Percentiles rank a stretch among this genome's conserved stretches.
Evolutionary conservation across 2,113 vertebrate species (phyloP).

Genomic region (Synchiropus splendidus): DNA sequence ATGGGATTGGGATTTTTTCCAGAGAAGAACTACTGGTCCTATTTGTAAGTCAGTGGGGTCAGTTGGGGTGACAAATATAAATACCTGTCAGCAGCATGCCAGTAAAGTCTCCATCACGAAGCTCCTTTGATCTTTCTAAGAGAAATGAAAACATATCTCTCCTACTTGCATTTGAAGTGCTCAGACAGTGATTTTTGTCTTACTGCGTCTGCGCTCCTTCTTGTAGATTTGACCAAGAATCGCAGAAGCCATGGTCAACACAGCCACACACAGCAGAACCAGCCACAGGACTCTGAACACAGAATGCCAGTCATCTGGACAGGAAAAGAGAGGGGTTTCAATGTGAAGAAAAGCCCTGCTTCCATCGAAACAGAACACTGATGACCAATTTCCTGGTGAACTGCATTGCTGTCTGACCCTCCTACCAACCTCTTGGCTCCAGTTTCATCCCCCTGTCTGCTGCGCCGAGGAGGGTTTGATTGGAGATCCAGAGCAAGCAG

Average conservation of each 20-base stretch:
- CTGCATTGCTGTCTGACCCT: slow-evolving; percentile 1
- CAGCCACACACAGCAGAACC: slow-evolving; percentile 34
- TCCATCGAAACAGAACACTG: background rate
- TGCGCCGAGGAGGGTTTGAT: slow-evolving; percentile 29
- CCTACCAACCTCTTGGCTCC: slow-evolving; percentile 38
- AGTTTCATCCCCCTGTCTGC: slow-evolving; percentile 18
- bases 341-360: too few relatives aligned
- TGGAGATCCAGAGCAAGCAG: slow-evolving; percentile 49
- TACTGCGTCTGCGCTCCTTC: slow-evolving; percentile 8
- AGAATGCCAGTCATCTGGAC: slow-evolving; percentile 38
- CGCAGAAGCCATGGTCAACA: slow-evolving; percentile 23
- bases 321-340: background rate
- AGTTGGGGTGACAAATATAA: background rate
- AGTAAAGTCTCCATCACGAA: background rate
- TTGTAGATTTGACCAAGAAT: slow-evolving; percentile 23
- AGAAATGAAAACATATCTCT: slow-evolving; percentile 3
- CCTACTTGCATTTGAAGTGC: background rate
- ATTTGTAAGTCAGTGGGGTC: too few relatives aligned
- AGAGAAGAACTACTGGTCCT: too few relatives aligned
- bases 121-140: slow-evolving; percentile 17
- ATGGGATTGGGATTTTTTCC: too few relatives aligned
- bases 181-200: slow-evolving; percentile 2
- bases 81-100: slow-evolving; percentile 26
- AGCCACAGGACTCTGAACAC: slow-evolving; percentile 35
- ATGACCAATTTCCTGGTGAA: background rate